These are phyloP conservation scores for Tethea ocularis DNA, from an alignment of 2,888 invertebrate species.

Conservation along the genomic window DNA sequence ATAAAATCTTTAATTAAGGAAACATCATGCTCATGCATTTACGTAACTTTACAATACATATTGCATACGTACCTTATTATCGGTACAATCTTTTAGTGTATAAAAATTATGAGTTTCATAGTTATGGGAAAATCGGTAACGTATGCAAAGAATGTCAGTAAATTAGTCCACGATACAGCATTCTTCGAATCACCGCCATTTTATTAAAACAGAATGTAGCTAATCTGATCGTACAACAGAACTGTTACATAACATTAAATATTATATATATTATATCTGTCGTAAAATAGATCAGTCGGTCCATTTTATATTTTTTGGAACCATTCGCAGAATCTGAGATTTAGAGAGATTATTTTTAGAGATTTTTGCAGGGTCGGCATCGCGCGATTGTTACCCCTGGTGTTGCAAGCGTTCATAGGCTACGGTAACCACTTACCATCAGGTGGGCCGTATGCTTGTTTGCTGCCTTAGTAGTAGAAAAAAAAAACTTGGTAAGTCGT, in stretches of 20 bases:
- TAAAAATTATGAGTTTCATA: neutral
- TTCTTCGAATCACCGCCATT: neutral
- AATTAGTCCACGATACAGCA: neutral
- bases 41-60: neutral
- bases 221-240: neutral
- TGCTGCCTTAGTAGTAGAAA: neutral
- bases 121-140: conserved; percentile 1
- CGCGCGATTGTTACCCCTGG: no score
- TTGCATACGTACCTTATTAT: neutral
- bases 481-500: neutral
- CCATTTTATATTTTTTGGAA: neutral
- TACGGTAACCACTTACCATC: no score
- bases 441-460: no score
- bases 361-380: no score
- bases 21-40: no score
- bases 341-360: no score
- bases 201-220: neutral
- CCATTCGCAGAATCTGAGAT: neutral
- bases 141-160: neutral
- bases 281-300: neutral
- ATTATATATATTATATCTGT: neutral
- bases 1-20: no score
- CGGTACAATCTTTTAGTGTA: neutral
- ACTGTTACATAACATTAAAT: neutral
- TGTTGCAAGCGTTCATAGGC: no score